Conservation (phyloP, 2,113 vertebrate species). For the Gavia stellata region DNA sequence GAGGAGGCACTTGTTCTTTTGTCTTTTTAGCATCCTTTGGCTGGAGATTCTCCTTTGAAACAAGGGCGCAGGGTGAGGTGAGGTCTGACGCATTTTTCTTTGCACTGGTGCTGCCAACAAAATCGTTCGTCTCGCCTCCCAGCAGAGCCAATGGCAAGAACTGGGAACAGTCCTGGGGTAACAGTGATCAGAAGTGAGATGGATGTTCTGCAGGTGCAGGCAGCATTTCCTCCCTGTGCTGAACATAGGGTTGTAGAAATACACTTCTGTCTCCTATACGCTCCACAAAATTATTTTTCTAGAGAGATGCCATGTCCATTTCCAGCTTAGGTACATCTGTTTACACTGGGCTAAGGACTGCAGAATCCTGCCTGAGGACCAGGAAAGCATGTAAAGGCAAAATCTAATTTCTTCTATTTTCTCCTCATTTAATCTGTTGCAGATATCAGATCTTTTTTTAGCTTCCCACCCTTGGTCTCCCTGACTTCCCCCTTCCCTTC, state of each 20-base stretch:
- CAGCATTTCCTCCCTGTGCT: not conserved
- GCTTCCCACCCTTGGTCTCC: not conserved
- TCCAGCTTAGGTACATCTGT: not conserved
- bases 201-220: not conserved
- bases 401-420: not conserved
- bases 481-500: not conserved
- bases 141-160: not conserved
- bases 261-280: fast-evolving
- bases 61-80: fast-evolving
- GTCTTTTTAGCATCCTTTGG: not conserved
- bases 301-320: not conserved
- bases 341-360: not conserved
- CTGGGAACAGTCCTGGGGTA: not conserved
- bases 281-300: not conserved
- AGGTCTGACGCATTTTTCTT: not conserved
- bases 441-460: not conserved
- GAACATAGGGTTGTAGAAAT: not conserved
- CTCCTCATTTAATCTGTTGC: not conserved
- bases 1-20: not conserved
- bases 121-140: not conserved
- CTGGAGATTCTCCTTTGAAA: not conserved
- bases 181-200: not conserved
- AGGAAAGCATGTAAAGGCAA: not conserved
- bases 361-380: not conserved
- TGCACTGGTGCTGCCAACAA: not conserved